These are phyloP conservation scores for Ceramica pisi DNA, from an alignment of 2,888 invertebrate species.

Conservation along the genomic window DNA sequence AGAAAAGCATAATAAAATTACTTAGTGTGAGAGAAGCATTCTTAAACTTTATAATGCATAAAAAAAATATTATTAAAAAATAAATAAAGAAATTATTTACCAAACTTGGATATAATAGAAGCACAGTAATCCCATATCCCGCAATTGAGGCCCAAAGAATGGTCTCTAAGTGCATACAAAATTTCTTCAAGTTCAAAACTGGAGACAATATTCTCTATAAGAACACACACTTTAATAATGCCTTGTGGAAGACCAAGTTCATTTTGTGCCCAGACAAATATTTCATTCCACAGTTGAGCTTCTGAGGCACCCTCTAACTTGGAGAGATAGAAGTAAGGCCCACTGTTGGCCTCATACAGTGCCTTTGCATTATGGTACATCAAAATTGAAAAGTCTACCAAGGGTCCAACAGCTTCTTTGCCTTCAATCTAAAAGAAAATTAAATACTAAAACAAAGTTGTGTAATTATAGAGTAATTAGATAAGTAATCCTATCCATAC, in stretches of 20 bases:
- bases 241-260: conserved; percentile 90
- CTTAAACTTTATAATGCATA: too few relatives aligned
- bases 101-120: conserved; percentile 92
- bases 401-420: conserved; percentile 91
- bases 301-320: conserved; percentile 92
- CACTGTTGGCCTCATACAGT: conserved; percentile 89
- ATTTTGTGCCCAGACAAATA: conserved; percentile 92
- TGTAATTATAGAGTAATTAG: not conserved
- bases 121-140: conserved; percentile 94
- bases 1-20: too few relatives aligned
- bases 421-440: conserved; percentile 88
- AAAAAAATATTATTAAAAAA: not conserved
- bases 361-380: conserved; percentile 92
- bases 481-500: not conserved
- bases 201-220: conserved; percentile 93
- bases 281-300: conserved; percentile 93
- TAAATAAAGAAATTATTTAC: conserved; percentile 73
- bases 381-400: conserved; percentile 93
- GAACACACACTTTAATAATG: conserved; percentile 93
- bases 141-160: conserved; percentile 93
- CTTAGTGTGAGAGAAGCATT: too few relatives aligned
- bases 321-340: conserved; percentile 94
- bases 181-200: conserved; percentile 93
- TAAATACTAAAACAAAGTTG: conserved; percentile 12
- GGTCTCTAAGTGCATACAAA: conserved; percentile 92